Percentiles rank a stretch among this genome's conserved stretches.
phyloP scores from a whole-genome alignment of 2,888 invertebrate species.

The Agrochola macilenta region DNA sequence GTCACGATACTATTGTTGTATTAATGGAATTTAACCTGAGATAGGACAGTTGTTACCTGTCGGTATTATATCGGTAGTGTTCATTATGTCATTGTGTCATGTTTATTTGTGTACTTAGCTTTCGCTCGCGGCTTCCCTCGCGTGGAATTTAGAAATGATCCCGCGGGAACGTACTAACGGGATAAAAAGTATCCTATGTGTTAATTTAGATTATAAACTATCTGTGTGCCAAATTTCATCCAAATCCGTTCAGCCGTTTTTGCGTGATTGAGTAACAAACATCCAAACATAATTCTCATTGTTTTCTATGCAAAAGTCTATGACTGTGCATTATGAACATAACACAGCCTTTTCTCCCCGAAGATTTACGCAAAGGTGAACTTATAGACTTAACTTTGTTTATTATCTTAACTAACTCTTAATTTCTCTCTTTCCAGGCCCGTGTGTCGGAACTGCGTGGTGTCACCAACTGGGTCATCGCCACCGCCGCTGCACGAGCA shows the following conservation, averaged over 20 bases:
- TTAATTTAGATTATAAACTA: too few relatives aligned
- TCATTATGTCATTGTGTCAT: not conserved
- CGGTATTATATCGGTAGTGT: not conserved
- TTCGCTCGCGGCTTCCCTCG: too few relatives aligned
- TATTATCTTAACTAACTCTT: not conserved
- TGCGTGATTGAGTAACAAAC: too few relatives aligned
- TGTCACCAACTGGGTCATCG: constrained; percentile 88
- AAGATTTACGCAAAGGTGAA: too few relatives aligned
- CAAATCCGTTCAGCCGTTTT: too few relatives aligned
- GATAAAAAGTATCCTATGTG: too few relatives aligned
- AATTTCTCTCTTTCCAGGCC: constrained; percentile 91
- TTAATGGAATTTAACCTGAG: constrained; percentile 47
- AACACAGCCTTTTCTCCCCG: too few relatives aligned
- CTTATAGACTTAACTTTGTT: not conserved
- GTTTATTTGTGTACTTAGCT: not conserved
- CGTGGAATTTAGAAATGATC: too few relatives aligned
- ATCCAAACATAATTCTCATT: too few relatives aligned
- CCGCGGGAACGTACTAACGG: too few relatives aligned
- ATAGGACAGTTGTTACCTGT: constrained; percentile 1
- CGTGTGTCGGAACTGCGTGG: constrained; percentile 95
- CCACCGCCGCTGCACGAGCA: constrained; percentile 85
- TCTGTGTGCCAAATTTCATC: too few relatives aligned
- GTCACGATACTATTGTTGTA: constrained; percentile 37
- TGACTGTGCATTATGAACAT: too few relatives aligned
- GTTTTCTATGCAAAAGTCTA: not conserved